Evolutionary conservation across 2,888 invertebrate genomes (phyloP).

Genomic region (Ashinkailepas kermadecensis): DNA sequence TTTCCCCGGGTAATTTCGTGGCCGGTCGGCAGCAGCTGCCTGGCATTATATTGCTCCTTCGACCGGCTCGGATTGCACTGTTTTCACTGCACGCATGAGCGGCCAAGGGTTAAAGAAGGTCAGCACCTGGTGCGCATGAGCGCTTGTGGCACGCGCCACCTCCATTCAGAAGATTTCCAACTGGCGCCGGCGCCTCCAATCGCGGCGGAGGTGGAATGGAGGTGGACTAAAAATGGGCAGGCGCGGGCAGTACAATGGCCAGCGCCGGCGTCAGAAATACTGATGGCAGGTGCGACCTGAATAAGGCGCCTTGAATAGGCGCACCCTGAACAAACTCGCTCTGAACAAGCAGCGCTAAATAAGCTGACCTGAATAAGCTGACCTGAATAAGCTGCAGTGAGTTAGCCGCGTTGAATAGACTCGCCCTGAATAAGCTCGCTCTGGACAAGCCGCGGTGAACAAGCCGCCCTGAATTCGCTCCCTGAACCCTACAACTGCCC

Average conservation of each 20-base stretch:
- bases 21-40: background rate
- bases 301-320: background rate
- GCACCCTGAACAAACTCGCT: too few relatives aligned
- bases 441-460: too few relatives aligned
- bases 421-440: too few relatives aligned
- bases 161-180: constrained; percentile 7
- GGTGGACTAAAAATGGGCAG: background rate
- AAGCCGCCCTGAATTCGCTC: too few relatives aligned
- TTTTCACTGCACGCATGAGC: constrained; percentile 8
- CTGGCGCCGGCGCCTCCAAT: background rate
- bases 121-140: constrained; percentile 5
- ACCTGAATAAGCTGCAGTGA: too few relatives aligned
- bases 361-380: too few relatives aligned
- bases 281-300: background rate
- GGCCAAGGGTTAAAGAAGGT: constrained; percentile 11
- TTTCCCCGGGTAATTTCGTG: constrained; percentile 12
- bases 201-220: background rate
- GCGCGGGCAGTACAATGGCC: background rate
- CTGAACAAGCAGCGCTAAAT: too few relatives aligned
- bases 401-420: too few relatives aligned
- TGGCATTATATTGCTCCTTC: background rate
- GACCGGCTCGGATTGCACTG: background rate
- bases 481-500: too few relatives aligned
- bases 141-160: constrained; percentile 7
- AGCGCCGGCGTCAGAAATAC: background rate